Evolutionary conservation across 1,140 invertebrate genomes (phyloP).

Genomic region (Platorchestia sp.): DNA sequence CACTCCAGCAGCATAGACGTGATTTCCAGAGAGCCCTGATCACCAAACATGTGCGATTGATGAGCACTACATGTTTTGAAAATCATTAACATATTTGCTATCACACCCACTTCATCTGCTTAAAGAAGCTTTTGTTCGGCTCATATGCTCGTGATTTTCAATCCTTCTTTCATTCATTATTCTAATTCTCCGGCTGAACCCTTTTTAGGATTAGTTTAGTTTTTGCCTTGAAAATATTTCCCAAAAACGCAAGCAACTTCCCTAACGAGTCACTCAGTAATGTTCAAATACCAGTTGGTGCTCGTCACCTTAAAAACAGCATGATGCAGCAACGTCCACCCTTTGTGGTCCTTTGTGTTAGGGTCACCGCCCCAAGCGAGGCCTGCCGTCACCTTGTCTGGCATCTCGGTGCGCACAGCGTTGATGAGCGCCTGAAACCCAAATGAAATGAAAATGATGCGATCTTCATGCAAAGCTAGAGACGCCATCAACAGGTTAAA

Average conservation of each 20-base stretch:
- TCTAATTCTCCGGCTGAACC: neutral
- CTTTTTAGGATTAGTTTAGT: neutral
- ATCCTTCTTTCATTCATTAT: neutral
- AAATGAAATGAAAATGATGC: neutral
- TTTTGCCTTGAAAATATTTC: neutral
- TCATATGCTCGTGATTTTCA: neutral
- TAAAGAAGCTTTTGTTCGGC: neutral
- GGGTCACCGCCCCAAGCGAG: slow-evolving; percentile 66
- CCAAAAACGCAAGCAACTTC: neutral
- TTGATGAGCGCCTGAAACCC: slow-evolving; percentile 62
- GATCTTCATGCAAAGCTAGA: neutral
- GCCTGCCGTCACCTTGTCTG: slow-evolving; percentile 58
- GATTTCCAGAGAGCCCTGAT: slow-evolving; percentile 73
- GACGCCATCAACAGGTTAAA: neutral
- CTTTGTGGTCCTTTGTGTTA: slow-evolving; percentile 72
- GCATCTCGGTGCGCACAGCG: slow-evolving; percentile 62
- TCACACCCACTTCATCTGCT: neutral
- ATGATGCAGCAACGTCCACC: slow-evolving; percentile 73
- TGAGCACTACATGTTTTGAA: neutral
- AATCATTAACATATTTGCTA: neutral
- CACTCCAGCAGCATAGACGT: slow-evolving; percentile 74
- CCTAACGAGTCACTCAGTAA: neutral
- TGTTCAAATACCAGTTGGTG: neutral
- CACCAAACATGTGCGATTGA: neutral
- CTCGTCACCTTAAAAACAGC: slow-evolving; percentile 72